Evolutionary conservation across 1,140 invertebrate species (phyloP).

Genomic region (Drosophila bocqueti): DNA sequence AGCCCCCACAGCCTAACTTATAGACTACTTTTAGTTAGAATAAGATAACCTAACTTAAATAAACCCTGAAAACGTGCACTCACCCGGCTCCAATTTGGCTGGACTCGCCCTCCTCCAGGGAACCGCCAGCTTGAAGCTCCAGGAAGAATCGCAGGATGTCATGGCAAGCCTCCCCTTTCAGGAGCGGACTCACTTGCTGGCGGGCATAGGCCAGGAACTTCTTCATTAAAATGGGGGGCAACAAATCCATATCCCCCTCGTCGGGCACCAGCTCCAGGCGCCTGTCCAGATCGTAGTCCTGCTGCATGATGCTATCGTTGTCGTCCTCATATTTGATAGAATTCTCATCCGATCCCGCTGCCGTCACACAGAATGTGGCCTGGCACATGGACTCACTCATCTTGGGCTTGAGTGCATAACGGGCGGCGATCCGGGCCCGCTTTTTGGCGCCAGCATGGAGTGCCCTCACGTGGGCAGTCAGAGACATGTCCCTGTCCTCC

Average conservation of each 20-base stretch:
- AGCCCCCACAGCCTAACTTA: slow-evolving; percentile 14
- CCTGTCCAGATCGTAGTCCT: slow-evolving; percentile 85
- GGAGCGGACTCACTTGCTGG: slow-evolving; percentile 93
- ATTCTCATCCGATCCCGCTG: neutral
- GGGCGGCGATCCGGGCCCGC: slow-evolving; percentile 52
- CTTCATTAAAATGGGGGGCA: slow-evolving; percentile 91
- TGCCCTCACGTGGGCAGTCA: slow-evolving; percentile 72
- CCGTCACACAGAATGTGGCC: slow-evolving; percentile 7
- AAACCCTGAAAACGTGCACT: slow-evolving; percentile 26
- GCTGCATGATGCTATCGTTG: slow-evolving; percentile 41
- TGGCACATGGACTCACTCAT: slow-evolving; percentile 58
- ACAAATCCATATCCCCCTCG: slow-evolving; percentile 88
- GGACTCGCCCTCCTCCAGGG: slow-evolving; percentile 22
- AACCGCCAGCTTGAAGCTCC: slow-evolving; percentile 87
- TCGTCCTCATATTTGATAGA: slow-evolving; percentile 8
- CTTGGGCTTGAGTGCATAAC: slow-evolving; percentile 59
- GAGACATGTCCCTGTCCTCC: slow-evolving; percentile 87
- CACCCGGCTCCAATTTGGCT: slow-evolving; percentile 63
- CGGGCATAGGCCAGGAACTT: slow-evolving; percentile 96
- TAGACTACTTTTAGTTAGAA: slow-evolving; percentile 8
- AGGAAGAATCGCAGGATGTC: slow-evolving; percentile 93
- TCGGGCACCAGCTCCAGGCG: slow-evolving; percentile 86
- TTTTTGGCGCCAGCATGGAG: slow-evolving; percentile 72
- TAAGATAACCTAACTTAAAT: slow-evolving; percentile 58
- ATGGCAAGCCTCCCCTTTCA: slow-evolving; percentile 89